A percentile compares a stretch with the other conserved stretches of the same genome.
Conservation (phyloP, 2,888 invertebrate species). For the Alloplasta piceator region DNA sequence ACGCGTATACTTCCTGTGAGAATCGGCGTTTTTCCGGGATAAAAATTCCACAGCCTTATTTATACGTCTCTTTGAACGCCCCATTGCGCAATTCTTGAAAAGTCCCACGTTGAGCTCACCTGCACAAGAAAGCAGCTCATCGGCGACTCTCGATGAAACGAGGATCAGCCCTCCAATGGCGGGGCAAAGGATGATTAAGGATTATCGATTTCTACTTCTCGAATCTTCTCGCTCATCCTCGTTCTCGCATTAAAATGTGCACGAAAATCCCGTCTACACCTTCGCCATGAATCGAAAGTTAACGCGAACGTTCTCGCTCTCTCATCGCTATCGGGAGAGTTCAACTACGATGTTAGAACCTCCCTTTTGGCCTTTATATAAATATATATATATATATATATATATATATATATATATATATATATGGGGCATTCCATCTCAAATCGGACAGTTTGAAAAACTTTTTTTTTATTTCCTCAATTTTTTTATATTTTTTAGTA, state of each 20-base stretch:
- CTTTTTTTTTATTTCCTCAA: too few species aligned
- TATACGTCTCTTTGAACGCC: conserved; percentile 22
- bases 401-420: neutral
- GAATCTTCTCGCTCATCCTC: conserved; percentile 6
- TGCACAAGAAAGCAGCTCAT: neutral
- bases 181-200: conserved; percentile 54
- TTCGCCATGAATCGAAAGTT: conserved; percentile 50
- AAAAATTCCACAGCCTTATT: conserved; percentile 51
- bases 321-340: conserved; percentile 18
- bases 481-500: too few species aligned
- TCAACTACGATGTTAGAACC: conserved; percentile 29
- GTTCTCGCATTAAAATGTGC: conserved; percentile 20
- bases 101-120: neutral
- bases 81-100: conserved; percentile 14
- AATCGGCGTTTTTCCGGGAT: conserved; percentile 36
- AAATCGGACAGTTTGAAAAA: too few species aligned
- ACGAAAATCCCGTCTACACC: conserved; percentile 12
- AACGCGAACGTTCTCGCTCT: conserved; percentile 32
- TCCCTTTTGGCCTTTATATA: conserved; percentile 50
- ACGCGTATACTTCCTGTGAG: conserved; percentile 23
- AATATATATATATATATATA: conserved; percentile 10
- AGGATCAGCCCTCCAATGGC: conserved; percentile 10
- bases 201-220: conserved; percentile 55
- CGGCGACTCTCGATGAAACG: conserved; percentile 31
- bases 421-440: too few species aligned